These are phyloP conservation scores for Meriones psammophilus DNA, from an alignment of 2,797 vertebrate genomes.

Conservation along the genomic window DNA sequence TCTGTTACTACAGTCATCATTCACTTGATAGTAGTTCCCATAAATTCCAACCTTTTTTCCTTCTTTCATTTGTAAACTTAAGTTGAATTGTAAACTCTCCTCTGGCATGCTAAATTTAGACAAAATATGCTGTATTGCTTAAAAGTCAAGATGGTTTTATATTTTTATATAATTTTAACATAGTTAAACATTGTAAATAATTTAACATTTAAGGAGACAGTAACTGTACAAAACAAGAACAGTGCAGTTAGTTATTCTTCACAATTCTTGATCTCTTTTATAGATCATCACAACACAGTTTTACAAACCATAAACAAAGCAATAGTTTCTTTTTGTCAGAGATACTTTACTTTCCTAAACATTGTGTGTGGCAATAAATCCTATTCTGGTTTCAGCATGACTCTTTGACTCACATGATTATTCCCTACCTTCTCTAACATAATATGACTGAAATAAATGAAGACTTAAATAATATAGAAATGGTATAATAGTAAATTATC, in stretches of 20 bases:
- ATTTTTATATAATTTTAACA: constrained; percentile 19
- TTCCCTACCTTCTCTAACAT: background rate
- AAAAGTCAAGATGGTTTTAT: background rate
- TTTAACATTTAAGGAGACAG: background rate
- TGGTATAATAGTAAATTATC: background rate
- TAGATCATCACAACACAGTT: background rate
- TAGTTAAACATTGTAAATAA: constrained; percentile 13
- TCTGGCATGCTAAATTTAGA: background rate
- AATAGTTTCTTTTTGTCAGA: background rate
- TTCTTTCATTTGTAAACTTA: constrained; percentile 20
- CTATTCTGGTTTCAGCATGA: constrained; percentile 10
- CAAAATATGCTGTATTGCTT: background rate
- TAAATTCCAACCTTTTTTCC: background rate
- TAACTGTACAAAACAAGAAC: background rate
- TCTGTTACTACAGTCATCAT: constrained; percentile 9
- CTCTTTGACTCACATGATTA: background rate
- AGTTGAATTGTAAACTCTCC: background rate
- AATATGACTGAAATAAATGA: background rate
- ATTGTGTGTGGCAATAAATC: background rate
- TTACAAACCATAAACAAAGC: background rate
- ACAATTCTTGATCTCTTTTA: background rate
- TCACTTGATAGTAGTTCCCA: constrained; percentile 16
- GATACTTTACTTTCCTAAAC: background rate
- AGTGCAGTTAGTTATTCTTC: background rate
- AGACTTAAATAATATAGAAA: background rate